Base-by-base conservation (phyloP, 2,888 invertebrate species). In the Toxonevra muliebris region DNA sequence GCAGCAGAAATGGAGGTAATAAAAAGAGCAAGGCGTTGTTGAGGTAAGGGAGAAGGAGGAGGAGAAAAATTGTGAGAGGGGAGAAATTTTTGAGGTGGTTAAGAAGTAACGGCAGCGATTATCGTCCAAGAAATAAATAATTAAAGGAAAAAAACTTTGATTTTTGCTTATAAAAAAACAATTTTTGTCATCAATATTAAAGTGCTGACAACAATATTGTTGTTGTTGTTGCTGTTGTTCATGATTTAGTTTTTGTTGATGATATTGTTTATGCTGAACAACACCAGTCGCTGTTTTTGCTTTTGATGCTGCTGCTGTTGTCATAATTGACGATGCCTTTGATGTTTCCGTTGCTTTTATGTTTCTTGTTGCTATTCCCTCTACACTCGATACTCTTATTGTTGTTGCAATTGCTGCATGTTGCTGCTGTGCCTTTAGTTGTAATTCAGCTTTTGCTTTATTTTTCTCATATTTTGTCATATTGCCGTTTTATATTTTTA, bases 291-390 rank as follows among this genome's bases (percentile, higher is more conserved):
- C 43, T 53, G 19, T 48, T 20, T 19, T 50, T 62, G 58, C 17
- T 17, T 45, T 40, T 19, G 48, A n/a, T 30, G 19, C 41, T 19
- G 52, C 17, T 61, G 48, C 30, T 52, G 54, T 30, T 62, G 53
- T 15, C 13, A 43, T 15, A 55, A 11, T 45, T 55, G 19, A 15
- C 58, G 12, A 41, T 53, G 55, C 30, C 62, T 59, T 10, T 61
- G 13, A 20, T 50, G 61, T 4, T 60, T 20, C 42, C 15, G 40
- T 19, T 43, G 52, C 10, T 15, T 17, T 50, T 8, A 52, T 59
- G 1, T 9, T 42, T 15, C n/a, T 42, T 64, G 40, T 57, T 65
- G 48, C 20, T 61, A 54, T 54, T 68, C 41, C 50, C 57, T 40
- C 58, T 58, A 13, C 45, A 61, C 2, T 53, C 53, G 52, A 40